These are phyloP conservation scores for Corythornis cristatus DNA, from an alignment of 2,113 vertebrate species.

Conservation along the genomic window DNA sequence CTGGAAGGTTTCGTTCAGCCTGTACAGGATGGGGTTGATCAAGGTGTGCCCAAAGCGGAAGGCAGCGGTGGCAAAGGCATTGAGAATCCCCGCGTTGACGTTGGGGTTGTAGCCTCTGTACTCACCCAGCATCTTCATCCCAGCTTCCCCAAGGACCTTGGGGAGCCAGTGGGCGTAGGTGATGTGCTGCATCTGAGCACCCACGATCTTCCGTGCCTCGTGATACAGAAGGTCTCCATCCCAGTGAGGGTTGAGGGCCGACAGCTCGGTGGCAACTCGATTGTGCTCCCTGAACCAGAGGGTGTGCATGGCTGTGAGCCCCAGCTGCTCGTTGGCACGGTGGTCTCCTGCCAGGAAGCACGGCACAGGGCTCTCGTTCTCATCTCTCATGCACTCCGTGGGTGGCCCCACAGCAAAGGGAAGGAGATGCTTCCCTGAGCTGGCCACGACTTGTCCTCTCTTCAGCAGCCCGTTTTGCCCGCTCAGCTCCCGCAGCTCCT, in stretches of 20 bases:
- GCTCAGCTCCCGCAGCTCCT: conserved; percentile 62
- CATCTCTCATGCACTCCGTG: conserved; percentile 76
- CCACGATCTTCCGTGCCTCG: conserved; percentile 73
- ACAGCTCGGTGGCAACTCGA: conserved; percentile 50
- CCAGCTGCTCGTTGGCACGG: conserved; percentile 77
- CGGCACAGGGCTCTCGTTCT: conserved; percentile 68
- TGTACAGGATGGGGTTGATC: conserved; percentile 74
- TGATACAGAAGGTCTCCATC: conserved; percentile 75
- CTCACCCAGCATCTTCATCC: conserved; percentile 75
- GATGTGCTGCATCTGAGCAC: conserved; percentile 79
- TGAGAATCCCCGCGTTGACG: conserved; percentile 69
- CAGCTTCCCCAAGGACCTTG: conserved; percentile 74
- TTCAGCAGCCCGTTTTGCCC: conserved; percentile 62
- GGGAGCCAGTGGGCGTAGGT: conserved; percentile 75
- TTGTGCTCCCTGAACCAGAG: conserved; percentile 80
- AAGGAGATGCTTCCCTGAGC: conserved; percentile 70
- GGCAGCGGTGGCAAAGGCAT: conserved; percentile 75
- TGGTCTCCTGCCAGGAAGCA: conserved; percentile 78
- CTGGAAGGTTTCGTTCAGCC: conserved; percentile 73
- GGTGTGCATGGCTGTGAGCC: conserved; percentile 75
- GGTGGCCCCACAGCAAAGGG: conserved; percentile 74
- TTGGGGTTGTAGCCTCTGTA: conserved; percentile 75
- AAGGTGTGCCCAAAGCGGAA: conserved; percentile 79
- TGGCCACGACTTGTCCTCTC: conserved; percentile 38
- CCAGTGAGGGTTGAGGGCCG: conserved; percentile 73